These are phyloP conservation scores for Callopanchax toddi DNA, from an alignment of 2,113 vertebrate species.

Conservation along the genomic window DNA sequence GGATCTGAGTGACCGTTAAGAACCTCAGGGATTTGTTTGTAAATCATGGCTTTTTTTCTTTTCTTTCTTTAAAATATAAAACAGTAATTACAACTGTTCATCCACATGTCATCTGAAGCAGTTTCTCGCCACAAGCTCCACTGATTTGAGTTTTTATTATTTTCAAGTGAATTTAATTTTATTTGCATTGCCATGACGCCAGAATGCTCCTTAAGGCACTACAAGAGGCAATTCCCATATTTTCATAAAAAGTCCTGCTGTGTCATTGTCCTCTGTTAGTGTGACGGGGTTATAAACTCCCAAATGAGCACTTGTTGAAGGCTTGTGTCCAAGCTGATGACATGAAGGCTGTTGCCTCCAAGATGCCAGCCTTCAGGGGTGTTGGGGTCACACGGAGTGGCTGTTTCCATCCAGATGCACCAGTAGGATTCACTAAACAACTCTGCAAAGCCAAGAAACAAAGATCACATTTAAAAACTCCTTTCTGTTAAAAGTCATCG, in stretches of 20 bases:
- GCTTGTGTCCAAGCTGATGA: constrained; percentile 82
- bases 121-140: constrained; percentile 64
- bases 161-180: constrained; percentile 84
- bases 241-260: constrained; percentile 90
- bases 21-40: constrained; percentile 80
- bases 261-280: constrained; percentile 84
- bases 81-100: constrained; percentile 74
- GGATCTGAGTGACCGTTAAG: constrained; percentile 63
- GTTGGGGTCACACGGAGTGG: constrained; percentile 56
- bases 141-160: constrained; percentile 17
- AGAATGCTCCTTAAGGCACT: constrained; percentile 97
- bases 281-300: constrained; percentile 83
- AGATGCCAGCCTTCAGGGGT: constrained; percentile 72
- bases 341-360: constrained; percentile 82
- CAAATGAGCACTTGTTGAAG: constrained; percentile 81
- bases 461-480: background rate
- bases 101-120: constrained; percentile 51
- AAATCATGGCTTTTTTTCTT: constrained; percentile 90
- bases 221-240: constrained; percentile 87
- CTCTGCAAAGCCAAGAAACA: constrained; percentile 35
- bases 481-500: background rate
- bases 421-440: constrained; percentile 43
- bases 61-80: constrained; percentile 71
- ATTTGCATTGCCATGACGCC: constrained; percentile 91
- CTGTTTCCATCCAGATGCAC: constrained; percentile 57